Conservation (phyloP, 2,113 vertebrate genomes). For the Ochotona curzoniae region DNA sequence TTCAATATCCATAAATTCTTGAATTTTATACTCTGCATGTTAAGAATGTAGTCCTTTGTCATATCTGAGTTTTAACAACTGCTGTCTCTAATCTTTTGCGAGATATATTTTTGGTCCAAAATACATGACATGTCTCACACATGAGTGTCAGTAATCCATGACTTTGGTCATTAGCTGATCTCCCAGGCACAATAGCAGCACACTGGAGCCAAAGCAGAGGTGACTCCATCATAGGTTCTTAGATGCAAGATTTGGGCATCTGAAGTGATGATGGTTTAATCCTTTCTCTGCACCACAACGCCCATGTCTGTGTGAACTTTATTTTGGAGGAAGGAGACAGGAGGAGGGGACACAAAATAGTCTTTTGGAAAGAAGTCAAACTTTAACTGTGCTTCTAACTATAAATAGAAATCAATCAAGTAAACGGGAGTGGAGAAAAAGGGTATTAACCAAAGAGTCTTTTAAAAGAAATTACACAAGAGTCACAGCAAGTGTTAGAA, state of each 20-base stretch:
- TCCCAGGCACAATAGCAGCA: no score
- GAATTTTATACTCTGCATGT: background rate
- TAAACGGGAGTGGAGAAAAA: background rate
- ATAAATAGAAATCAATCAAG: background rate
- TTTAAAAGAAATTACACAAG: background rate
- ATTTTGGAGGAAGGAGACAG: no score
- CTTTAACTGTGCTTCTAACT: background rate
- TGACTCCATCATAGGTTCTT: no score
- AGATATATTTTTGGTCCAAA: background rate
- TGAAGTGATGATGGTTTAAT: no score
- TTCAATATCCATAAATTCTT: background rate
- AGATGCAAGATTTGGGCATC: no score
- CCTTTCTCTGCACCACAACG: no score
- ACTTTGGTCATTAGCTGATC: no score
- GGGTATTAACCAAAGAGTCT: background rate
- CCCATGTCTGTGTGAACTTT: no score
- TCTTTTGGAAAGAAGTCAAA: background rate
- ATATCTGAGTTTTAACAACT: background rate
- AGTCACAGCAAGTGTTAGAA: background rate
- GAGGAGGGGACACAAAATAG: background rate
- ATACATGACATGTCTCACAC: no score
- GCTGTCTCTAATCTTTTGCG: background rate
- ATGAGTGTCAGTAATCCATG: no score
- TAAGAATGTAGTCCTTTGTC: background rate
- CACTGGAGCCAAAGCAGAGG: no score